Evolutionary conservation across 2,113 vertebrate genomes (phyloP), one percentile per base, ranked within the genome.

Genomic region (Phrynosoma platyrhinos): DNA sequence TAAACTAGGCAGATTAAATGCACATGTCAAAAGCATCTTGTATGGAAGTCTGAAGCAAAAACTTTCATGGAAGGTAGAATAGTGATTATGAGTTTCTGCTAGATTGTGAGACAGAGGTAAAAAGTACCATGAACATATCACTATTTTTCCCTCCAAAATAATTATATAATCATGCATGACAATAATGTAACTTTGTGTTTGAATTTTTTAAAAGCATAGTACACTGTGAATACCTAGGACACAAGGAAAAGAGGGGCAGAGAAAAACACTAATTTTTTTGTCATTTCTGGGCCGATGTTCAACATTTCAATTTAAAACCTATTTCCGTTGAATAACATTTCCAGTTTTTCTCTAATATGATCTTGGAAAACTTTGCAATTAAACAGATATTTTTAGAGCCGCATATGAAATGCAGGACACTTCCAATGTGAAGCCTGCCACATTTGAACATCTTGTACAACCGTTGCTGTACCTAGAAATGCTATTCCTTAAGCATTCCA

Each of bases 1-100:
- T 94, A 94, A 98, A 96, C 94, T 95, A 94, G 93, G 90, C 93
- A 97, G 97, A 98, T 96, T 97, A 97, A 98, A 97, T 91, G 95
- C 98, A 97, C 93, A 96, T 96, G 96, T 97, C 92, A 90, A 94
- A 95, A 94, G 94, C 94, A 98, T 93, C 96, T 95, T 93, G 93
- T 91, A 96, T 94, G 95, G 94, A 96, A 95, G 95, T 96, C 89
- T 91, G 92, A 93, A 89, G 94, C 94, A 94, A 92, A 94, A 95
- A 86, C 89, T 85, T 95, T 80, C 89, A 81, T 40, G 75, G 95
- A 96, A 97, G 97, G 96, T 95, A 97, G 95, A 95, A 94, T 97
- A 97, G 96, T 97, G 96, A 97, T 96, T 97, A 95, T 95, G 94
- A 96, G 98, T 98, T 97, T 96, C 94, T 97, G 93, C 83, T 95